These are phyloP conservation scores for Ophion slaviceki DNA, from an alignment of 2,888 invertebrate genomes.

Conservation along the genomic window DNA sequence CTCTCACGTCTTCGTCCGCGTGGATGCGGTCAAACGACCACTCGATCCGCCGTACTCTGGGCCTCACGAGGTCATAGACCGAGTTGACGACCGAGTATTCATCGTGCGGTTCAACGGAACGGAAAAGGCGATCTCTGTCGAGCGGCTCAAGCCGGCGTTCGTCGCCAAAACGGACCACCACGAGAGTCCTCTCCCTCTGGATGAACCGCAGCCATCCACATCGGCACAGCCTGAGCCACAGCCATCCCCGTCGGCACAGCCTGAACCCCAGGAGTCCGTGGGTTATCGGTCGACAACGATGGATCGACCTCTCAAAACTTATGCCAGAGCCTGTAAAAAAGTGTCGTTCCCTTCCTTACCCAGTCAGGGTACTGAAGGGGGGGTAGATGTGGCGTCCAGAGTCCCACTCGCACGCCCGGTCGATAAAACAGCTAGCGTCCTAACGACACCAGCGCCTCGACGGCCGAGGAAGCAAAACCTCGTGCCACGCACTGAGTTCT, in stretches of 20 bases:
- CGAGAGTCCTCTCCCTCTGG: too few relatives aligned
- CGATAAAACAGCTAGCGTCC: neutral
- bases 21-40: neutral
- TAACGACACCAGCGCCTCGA: too few relatives aligned
- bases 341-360: conserved; percentile 1
- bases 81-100: neutral
- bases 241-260: neutral
- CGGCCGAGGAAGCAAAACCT: too few relatives aligned
- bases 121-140: neutral
- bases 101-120: neutral
- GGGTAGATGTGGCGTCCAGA: neutral
- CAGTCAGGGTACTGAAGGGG: neutral
- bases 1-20: too few relatives aligned
- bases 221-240: too few relatives aligned
- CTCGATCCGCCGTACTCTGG: neutral
- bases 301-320: neutral
- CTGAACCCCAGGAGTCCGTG: neutral
- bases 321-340: neutral
- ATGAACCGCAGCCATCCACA: too few relatives aligned
- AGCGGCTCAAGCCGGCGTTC: too few relatives aligned
- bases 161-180: too few relatives aligned
- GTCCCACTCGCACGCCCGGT: neutral
- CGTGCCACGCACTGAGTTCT: too few relatives aligned
- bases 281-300: neutral
- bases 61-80: neutral